These are phyloP conservation scores for Pangasius sanitwongsei DNA, from an alignment of 2,797 vertebrate genomes.

Conservation along the genomic window DNA sequence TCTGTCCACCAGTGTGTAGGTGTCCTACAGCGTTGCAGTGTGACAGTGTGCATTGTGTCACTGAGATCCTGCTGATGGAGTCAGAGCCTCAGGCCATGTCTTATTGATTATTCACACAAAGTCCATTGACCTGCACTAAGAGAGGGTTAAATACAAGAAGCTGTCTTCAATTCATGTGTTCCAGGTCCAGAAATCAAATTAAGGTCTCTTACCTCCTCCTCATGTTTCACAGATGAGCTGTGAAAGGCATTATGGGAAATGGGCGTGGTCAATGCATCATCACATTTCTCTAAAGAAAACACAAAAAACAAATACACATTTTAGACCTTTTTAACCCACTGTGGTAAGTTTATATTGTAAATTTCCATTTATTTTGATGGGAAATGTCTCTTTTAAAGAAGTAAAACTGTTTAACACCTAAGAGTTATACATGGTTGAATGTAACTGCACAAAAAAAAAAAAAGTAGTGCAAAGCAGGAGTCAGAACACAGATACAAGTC, in stretches of 20 bases:
- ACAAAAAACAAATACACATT: constrained; percentile 15
- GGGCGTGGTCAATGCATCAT: constrained; percentile 84
- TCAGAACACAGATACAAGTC: background rate
- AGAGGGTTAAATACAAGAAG: constrained; percentile 23
- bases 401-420: background rate
- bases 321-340: background rate
- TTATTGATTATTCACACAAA: constrained; percentile 42
- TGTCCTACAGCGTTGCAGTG: constrained; percentile 20
- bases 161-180: background rate
- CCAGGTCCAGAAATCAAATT: background rate
- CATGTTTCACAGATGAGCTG: constrained; percentile 79
- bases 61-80: constrained; percentile 20
- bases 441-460: background rate
- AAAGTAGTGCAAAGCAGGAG: background rate
- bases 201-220: background rate
- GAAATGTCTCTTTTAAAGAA: background rate
- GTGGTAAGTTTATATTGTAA: background rate
- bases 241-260: constrained; percentile 86
- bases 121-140: constrained; percentile 14
- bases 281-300: constrained; percentile 86
- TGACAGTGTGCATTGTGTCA: constrained; percentile 3
- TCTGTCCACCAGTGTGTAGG: constrained; percentile 17
- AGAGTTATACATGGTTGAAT: background rate
- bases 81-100: constrained; percentile 10
- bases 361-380: background rate